A percentile compares a stretch with the other conserved stretches of the same genome.
phyloP scores from a whole-genome alignment of 2,113 vertebrate species.

The Macquaria ambigua region DNA sequence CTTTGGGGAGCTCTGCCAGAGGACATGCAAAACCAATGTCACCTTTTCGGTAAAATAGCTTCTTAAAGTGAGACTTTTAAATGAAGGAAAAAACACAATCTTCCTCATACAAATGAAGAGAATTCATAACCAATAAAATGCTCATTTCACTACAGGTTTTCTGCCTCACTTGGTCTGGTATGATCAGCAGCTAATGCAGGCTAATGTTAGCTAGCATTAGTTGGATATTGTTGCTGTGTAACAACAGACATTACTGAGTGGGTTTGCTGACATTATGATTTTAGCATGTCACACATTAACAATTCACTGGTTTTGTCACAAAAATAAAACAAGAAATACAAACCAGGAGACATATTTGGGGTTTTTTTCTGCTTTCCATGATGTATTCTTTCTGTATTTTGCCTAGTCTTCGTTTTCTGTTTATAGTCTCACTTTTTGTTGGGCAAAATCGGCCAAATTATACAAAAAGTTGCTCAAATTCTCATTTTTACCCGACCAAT shows the following conservation, averaged over 20 bases:
- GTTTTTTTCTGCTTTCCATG: too few relatives aligned
- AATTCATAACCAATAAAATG: background rate
- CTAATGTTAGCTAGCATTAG: background rate
- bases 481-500: too few relatives aligned
- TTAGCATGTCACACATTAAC: background rate
- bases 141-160: background rate
- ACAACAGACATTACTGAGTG: background rate
- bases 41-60: slow-evolving; percentile 3
- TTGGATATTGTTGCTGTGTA: background rate
- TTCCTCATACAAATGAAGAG: background rate
- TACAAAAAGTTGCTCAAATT: too few relatives aligned
- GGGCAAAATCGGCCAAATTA: too few relatives aligned
- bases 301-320: background rate
- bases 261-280: background rate
- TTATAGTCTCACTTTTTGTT: too few relatives aligned
- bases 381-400: too few relatives aligned
- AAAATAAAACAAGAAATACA: background rate
- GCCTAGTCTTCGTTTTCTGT: too few relatives aligned
- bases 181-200: background rate
- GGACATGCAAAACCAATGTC: slow-evolving; percentile 7
- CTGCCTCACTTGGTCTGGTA: background rate
- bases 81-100: background rate
- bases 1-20: slow-evolving; percentile 29
- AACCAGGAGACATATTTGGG: too few relatives aligned
- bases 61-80: background rate